phyloP scores from a whole-genome alignment of 2,888 invertebrate species.

The Tenthredo notha region DNA sequence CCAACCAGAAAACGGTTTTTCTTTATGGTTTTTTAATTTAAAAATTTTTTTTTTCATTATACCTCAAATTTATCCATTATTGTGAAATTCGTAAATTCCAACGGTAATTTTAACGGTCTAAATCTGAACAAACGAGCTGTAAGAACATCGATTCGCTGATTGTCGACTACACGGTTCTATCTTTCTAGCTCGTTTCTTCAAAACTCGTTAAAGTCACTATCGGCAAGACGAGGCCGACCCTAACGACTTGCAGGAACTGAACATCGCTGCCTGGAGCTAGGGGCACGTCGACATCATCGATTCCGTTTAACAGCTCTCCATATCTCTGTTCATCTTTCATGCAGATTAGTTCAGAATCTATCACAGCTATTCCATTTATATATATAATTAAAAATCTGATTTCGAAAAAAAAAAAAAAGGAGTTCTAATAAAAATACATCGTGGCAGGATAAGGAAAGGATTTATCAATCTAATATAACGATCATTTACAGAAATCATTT shows the following conservation, averaged over 20 bases:
- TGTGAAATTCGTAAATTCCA: background rate
- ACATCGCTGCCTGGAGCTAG: background rate
- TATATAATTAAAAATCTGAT: background rate
- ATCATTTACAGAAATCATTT: background rate
- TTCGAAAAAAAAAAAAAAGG: background rate
- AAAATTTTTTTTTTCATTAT: no score
- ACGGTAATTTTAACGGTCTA: background rate
- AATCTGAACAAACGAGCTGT: constrained; percentile 20
- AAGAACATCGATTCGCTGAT: constrained; percentile 20
- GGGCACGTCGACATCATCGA: constrained; percentile 12
- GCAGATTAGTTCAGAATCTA: background rate
- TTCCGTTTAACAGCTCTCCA: constrained; percentile 28
- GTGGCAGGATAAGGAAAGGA: no score
- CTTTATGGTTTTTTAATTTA: no score
- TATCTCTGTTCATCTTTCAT: constrained; percentile 9
- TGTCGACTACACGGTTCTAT: background rate
- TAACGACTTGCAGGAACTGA: constrained; percentile 50
- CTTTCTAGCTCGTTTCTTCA: constrained; percentile 17
- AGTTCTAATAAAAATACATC: no score
- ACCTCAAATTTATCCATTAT: background rate
- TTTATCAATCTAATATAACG: no score
- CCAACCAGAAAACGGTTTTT: background rate
- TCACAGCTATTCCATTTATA: background rate
- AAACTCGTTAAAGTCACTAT: constrained; percentile 50
- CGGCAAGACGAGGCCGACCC: background rate